A percentile compares a stretch with the other conserved stretches of the same genome.
Conservation (phyloP, 2,113 vertebrate species). For the Thinocorus orbignyianus region DNA sequence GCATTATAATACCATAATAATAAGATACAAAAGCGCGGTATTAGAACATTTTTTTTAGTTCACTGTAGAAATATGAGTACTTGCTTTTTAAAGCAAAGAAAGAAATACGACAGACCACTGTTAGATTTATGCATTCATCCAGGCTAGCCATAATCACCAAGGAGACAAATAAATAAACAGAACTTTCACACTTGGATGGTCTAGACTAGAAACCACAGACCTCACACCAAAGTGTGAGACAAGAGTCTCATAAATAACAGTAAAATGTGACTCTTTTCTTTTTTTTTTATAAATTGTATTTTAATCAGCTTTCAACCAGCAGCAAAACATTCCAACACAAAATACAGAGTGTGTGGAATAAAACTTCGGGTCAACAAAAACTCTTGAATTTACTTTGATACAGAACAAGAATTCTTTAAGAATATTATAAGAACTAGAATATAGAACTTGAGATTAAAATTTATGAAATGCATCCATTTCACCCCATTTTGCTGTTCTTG, state of each 20-base stretch:
- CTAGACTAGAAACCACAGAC: slow-evolving; percentile 12
- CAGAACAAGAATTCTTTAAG: background rate
- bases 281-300: background rate
- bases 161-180: slow-evolving; percentile 27
- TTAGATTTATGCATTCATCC: background rate
- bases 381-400: background rate
- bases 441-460: background rate
- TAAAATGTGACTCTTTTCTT: background rate
- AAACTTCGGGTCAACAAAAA: background rate
- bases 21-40: background rate
- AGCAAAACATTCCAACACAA: background rate
- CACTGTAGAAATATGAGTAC: background rate
- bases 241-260: background rate
- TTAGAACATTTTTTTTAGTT: background rate
- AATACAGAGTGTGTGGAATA: background rate
- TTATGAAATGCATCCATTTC: background rate
- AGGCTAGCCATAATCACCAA: background rate
- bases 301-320: background rate
- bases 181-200: background rate
- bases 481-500: background rate
- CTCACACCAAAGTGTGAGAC: background rate
- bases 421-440: background rate
- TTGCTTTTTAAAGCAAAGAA: background rate
- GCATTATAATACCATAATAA: background rate
- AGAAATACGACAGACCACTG: background rate